Evolutionary conservation across 2,113 vertebrate species (phyloP).

Genomic region (Perognathus longimembris): DNA sequence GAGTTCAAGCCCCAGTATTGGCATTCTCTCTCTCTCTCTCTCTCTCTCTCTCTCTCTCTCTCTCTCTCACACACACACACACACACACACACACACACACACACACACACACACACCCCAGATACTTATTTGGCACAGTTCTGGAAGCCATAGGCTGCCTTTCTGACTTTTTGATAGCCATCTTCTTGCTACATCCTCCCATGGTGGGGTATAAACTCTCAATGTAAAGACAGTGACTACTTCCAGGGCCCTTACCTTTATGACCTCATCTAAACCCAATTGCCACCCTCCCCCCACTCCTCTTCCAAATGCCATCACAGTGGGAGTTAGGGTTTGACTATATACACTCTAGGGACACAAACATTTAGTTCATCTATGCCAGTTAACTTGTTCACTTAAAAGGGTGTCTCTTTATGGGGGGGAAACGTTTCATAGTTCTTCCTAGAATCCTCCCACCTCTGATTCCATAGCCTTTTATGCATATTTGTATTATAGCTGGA

Average conservation of each 20-base stretch:
- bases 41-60: no score
- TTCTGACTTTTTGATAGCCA: not conserved
- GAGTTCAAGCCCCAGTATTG: no score
- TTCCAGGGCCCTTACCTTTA: not conserved
- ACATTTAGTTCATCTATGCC: not conserved
- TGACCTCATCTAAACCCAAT: not conserved
- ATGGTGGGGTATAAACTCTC: not conserved
- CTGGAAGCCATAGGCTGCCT: not conserved
- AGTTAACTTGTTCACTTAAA: not conserved
- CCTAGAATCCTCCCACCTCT: not conserved
- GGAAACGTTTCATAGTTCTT: not conserved
- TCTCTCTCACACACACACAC: no score
- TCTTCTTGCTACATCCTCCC: not conserved
- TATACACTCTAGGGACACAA: not conserved
- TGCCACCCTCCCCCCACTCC: not conserved
- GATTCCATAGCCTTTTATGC: not conserved
- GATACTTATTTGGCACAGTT: not conserved
- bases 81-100: no score
- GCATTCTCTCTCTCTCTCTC: no score
- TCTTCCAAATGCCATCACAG: not conserved
- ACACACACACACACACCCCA: not conserved
- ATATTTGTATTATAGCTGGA: not conserved
- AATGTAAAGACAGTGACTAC: not conserved
- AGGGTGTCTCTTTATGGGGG: not conserved
- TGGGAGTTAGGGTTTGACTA: not conserved